Evolutionary conservation across 2,113 vertebrate genomes (phyloP).

Genomic region (Apodemus speciosus): DNA sequence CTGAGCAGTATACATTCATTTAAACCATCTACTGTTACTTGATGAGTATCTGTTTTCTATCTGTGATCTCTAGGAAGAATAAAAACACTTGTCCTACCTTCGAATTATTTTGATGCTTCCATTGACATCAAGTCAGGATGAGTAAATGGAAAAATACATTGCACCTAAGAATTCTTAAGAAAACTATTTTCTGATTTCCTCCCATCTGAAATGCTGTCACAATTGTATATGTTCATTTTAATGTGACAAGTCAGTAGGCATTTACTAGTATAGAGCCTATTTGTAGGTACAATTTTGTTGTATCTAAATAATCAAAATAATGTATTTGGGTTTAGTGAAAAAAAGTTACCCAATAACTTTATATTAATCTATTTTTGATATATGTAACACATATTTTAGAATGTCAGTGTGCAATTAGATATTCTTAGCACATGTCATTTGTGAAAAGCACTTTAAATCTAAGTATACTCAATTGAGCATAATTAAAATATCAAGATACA

Average conservation of each 20-base stretch:
- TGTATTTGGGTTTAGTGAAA: constrained; percentile 65
- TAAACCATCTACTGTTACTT: background rate
- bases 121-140: constrained; percentile 20
- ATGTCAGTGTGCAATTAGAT: constrained; percentile 79
- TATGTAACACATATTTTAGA: constrained; percentile 77
- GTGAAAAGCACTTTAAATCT: constrained; percentile 80
- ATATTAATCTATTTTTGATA: constrained; percentile 78
- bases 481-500: constrained; percentile 83
- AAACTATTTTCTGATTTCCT: constrained; percentile 53
- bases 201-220: constrained; percentile 4
- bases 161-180: constrained; percentile 39
- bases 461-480: constrained; percentile 79
- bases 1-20: background rate
- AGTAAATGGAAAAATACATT: constrained; percentile 31
- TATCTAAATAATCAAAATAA: constrained; percentile 69
- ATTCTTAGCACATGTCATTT: constrained; percentile 83
- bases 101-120: constrained; percentile 23
- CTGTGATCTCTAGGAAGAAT: background rate
- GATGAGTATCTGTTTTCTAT: background rate
- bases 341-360: constrained; percentile 65
- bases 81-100: background rate
- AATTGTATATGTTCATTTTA: constrained; percentile 18
- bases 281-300: constrained; percentile 53
- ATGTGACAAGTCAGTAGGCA: constrained; percentile 32
- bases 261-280: constrained; percentile 52